Conservation (phyloP, 2,888 invertebrate genomes). For the Drosophila suboccidentalis region DNA sequence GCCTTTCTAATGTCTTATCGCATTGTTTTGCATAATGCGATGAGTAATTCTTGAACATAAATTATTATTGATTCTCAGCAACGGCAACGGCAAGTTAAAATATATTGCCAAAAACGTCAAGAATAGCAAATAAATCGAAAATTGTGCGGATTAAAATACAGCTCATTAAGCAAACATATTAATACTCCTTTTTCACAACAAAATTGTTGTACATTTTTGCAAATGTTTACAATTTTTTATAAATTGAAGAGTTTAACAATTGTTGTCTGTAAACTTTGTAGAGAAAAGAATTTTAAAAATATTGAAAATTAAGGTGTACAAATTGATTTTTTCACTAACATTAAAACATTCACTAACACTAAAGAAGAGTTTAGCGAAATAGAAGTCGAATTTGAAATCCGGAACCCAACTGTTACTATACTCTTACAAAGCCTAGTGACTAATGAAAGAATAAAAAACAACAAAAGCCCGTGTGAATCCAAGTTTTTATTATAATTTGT, state of each 20-base stretch:
- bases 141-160: constrained; percentile 24
- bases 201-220: too few species aligned
- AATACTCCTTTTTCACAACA: not conserved
- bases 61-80: constrained; percentile 36
- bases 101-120: constrained; percentile 16
- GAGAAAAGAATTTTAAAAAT: too few species aligned
- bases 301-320: not conserved
- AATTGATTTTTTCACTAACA: too few species aligned
- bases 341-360: too few species aligned
- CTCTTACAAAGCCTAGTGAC: not conserved
- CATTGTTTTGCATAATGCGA: constrained; percentile 68
- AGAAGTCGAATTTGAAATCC: not conserved
- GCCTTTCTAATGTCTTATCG: constrained; percentile 65
- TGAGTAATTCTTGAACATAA: constrained; percentile 61
- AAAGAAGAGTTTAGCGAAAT: too few species aligned
- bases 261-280: too few species aligned
- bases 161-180: constrained; percentile 25
- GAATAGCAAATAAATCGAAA: constrained; percentile 27
- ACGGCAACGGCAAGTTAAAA: constrained; percentile 2
- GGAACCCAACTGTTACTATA: not conserved
- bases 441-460: constrained; percentile 4
- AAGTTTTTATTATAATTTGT: constrained; percentile 35
- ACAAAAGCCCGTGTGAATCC: constrained; percentile 12
- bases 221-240: too few species aligned
- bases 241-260: too few species aligned